A percentile compares a stretch with the other conserved stretches of the same genome.
These are phyloP conservation scores for Esperia sulphurella DNA, from an alignment of 2,888 invertebrate species.

Conservation along the genomic window DNA sequence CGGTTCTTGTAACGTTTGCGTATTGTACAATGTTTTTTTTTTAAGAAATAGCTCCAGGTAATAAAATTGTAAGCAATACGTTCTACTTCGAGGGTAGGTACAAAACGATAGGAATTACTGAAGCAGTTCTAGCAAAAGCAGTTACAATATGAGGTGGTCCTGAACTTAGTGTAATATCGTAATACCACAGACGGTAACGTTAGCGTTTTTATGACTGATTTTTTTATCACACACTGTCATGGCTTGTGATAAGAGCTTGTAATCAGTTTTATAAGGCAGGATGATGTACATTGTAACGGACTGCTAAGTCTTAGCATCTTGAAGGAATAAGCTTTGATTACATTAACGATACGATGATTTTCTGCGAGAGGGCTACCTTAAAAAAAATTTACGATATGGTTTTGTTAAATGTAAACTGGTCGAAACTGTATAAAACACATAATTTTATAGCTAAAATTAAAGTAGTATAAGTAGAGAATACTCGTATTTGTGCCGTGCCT, in stretches of 20 bases:
- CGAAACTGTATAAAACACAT: constrained; percentile 1
- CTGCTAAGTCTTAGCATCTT: no score
- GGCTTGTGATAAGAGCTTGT: no score
- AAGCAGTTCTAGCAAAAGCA: background rate
- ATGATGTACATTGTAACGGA: no score
- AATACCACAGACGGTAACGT: no score
- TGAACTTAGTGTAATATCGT: no score
- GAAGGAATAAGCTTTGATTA: no score
- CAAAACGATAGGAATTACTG: constrained; percentile 6
- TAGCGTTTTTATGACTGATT: no score
- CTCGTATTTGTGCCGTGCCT: constrained; percentile 43
- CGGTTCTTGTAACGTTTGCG: constrained; percentile 4
- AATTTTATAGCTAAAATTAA: constrained; percentile 9
- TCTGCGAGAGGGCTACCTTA: background rate
- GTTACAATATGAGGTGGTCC: no score
- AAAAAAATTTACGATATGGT: background rate
- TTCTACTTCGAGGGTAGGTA: constrained; percentile 12
- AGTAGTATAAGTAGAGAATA: constrained; percentile 37
- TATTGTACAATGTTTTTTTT: constrained; percentile 10
- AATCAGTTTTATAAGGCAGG: no score
- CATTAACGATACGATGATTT: no score
- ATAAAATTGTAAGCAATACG: constrained; percentile 25
- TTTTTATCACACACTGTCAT: no score
- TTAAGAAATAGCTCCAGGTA: constrained; percentile 21
- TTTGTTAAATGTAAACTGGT: background rate